These are phyloP conservation scores for Eublepharis macularius DNA, from an alignment of 2,113 vertebrate genomes.

Conservation along the genomic window DNA sequence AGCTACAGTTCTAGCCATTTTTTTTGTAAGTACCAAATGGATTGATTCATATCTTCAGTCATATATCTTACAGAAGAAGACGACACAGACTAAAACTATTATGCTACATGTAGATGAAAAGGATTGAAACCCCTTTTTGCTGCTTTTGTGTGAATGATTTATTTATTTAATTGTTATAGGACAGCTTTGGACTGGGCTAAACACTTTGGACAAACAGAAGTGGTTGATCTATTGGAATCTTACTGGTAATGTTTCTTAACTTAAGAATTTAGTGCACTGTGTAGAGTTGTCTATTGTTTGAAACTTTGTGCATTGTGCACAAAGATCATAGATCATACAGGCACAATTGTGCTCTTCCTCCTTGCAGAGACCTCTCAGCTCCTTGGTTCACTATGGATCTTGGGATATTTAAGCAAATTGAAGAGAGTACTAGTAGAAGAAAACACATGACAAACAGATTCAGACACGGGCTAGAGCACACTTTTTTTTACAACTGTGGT, in stretches of 20 bases:
- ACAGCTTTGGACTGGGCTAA: slow-evolving; percentile 92
- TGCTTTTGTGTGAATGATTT: slow-evolving; percentile 2
- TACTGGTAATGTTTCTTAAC: slow-evolving; percentile 79
- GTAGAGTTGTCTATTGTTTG: not conserved
- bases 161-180: slow-evolving; percentile 75
- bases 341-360: no score
- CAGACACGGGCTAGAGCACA: no score
- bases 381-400: no score
- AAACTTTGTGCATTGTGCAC: not conserved
- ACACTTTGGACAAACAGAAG: slow-evolving; percentile 86
- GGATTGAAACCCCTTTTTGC: not conserved
- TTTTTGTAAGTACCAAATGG: not conserved
- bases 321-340: no score
- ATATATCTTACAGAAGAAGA: not conserved
- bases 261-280: not conserved
- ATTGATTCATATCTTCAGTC: not conserved
- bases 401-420: no score
- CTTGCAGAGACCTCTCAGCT: no score
- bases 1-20: not conserved
- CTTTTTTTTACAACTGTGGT: no score
- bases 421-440: no score
- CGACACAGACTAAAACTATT: not conserved
- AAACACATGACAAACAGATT: no score
- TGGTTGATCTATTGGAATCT: slow-evolving; percentile 87
- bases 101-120: not conserved